Base-by-base conservation (phyloP, 2,888 invertebrate genomes). In the Tinea semifulvella region DNA sequence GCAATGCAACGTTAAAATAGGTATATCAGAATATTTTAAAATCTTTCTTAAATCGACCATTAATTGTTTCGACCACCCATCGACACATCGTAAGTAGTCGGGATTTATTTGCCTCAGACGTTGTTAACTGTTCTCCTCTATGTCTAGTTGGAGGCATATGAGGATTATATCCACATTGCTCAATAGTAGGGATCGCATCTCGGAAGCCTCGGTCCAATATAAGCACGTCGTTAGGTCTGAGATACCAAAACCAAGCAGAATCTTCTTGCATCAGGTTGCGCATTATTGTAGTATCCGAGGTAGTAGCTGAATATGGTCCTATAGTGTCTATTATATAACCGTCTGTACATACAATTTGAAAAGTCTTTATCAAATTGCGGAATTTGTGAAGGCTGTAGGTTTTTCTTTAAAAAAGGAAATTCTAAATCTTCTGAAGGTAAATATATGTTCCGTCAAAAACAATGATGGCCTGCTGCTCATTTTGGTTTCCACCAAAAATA, bases 301-400 rank as follows among this genome's bases (percentile, higher is more conserved):
- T 48, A 11, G 50, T 52, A 6, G 52, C 52, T 44, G 50, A 38
- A 50, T 49, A 50, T 11, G 54, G 51, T 10, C 52, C 51, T 14
- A 46, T 45, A 7, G 49, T 47, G 36, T 53, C 51, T 28, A 51
- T 25, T 25, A 51, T 52, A 45, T 54, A 49, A 19, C 52, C 53
- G 49, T 53, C 49, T 16, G 44, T 45, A 18, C 51, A 48, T 8
- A 51, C 49, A 10, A 53, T 48, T 42, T 54, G 11, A 49, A 55
- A 53, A 11, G 52, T 50, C 48, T 55, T 55, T n/a, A 52, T 6
- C 1, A 53, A 31, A 28, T 54, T 56, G n/a, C 49, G 47, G 38
- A 46, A 53, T 48, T 55, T 55, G 27, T 53, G 53, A 13, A 50
- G 17, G n/a, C n/a, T n/a, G n/a, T n/a, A n/a, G n/a, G 51, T 50